phyloP scores from a whole-genome alignment of 2,888 invertebrate species.

The Agrotis exclamationis region DNA sequence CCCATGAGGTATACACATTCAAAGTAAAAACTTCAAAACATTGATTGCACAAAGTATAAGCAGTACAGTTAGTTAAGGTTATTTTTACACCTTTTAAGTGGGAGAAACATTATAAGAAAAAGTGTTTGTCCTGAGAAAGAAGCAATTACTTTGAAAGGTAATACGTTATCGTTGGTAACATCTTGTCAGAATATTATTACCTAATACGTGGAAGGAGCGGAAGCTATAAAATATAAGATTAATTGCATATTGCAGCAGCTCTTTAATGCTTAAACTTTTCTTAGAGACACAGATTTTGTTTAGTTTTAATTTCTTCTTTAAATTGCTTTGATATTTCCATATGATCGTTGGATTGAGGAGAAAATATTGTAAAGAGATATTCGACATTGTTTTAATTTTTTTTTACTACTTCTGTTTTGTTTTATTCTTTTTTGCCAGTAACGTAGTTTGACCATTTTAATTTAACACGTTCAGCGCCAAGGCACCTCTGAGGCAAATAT shows the following conservation, averaged over 20 bases:
- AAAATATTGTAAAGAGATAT: conserved; percentile 12
- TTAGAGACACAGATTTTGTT: conserved; percentile 21
- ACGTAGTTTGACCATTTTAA: background rate
- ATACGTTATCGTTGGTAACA: conserved; percentile 18
- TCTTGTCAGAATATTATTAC: conserved; percentile 26
- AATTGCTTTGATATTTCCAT: background rate
- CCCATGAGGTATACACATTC: too few relatives aligned
- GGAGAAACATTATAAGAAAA: background rate
- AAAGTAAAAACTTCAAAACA: too few relatives aligned
- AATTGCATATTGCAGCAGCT: conserved; percentile 35
- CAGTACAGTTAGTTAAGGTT: too few relatives aligned
- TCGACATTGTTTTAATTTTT: background rate
- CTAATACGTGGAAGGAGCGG: conserved; percentile 42
- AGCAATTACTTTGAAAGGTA: conserved; percentile 26
- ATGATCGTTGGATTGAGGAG: too few relatives aligned
- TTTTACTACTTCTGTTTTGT: background rate
- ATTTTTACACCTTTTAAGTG: background rate
- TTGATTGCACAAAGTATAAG: too few relatives aligned
- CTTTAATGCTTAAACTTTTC: conserved; percentile 21
- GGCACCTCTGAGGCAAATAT: too few relatives aligned
- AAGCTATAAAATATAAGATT: conserved; percentile 55
- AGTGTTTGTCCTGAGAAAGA: background rate
- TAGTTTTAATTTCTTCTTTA: conserved; percentile 8
- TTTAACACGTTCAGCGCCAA: too few relatives aligned
- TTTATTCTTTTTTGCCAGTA: background rate